phyloP scores from a whole-genome alignment of 64 coral and sea anemone species.

The Montipora efflorescens region DNA sequence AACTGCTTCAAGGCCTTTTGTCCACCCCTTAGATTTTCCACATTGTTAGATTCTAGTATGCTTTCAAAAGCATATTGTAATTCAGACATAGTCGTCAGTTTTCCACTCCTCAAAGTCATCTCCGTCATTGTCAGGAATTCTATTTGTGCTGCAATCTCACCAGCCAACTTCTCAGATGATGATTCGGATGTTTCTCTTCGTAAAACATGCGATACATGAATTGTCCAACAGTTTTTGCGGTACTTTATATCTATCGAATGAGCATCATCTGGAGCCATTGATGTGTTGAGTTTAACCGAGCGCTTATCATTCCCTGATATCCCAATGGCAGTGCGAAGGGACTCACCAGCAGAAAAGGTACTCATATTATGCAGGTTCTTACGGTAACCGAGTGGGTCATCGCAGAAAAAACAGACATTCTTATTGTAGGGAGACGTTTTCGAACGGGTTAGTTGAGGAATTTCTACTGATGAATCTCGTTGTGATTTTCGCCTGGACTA shows the following conservation, averaged over 20 bases:
- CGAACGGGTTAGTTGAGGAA: constrained; percentile 35
- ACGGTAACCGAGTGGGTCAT: constrained; percentile 2
- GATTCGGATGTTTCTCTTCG: background rate
- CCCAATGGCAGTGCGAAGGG: constrained; percentile 49
- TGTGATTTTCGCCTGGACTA: constrained; percentile 19
- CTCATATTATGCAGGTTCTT: constrained; percentile 35
- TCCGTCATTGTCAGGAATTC: constrained; percentile 46
- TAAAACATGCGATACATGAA: constrained; percentile 59
- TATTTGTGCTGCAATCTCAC: background rate
- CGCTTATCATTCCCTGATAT: constrained; percentile 52
- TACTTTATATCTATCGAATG: too few species aligned
- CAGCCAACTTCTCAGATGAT: background rate
- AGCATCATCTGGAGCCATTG: constrained; percentile 50
- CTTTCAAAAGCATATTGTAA: constrained; percentile 36
- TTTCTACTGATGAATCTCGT: background rate
- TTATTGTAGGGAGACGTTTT: constrained; percentile 52
- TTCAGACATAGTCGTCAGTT: constrained; percentile 5
- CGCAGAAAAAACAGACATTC: constrained; percentile 54
- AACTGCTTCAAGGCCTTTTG: background rate
- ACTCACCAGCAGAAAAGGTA: constrained; percentile 47
- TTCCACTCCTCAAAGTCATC: constrained; percentile 5
- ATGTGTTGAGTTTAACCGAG: constrained; percentile 51
- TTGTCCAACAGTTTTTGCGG: too few species aligned
- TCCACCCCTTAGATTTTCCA: background rate
- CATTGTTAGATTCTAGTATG: constrained; percentile 18